Evolutionary conservation across 1,140 invertebrate genomes (phyloP), one percentile per base, ranked within the genome.

Genomic region (Ganaspis sp.): DNA sequence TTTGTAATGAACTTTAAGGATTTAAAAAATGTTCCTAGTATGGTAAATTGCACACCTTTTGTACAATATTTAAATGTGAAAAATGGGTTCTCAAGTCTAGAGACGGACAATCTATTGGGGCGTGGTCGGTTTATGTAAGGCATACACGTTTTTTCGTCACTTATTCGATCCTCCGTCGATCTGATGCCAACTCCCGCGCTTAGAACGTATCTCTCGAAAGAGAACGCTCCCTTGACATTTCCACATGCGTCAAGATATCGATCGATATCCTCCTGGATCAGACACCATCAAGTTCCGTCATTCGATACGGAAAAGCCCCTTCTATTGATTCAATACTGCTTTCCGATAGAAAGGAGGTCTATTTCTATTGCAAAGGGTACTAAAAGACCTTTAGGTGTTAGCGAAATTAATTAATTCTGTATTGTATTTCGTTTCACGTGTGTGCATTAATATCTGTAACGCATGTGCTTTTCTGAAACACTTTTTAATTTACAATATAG

Each of bases 241-340:
- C 42, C 12, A 45, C 42, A n/a, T 45, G 42, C 42, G 42, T 45
- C 12, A 4, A 45, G 42, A 45, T 45, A 45, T 45, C 42, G 42
- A 45, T 45, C 42, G 9, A 0, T n/a, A 45, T n/a, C 42, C 42
- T 45, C 42, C 42, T 45, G 42, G 15, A 45, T 45, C 42, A 45
- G 12, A 45, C 42, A 45, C 42, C 42, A 45, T 45, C 42, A 45
- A 45, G 42, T 45, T 45, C 42, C 42, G 42, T 45, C 42, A 45
- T 45, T 45, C 42, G 42, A 45, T 45, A 45, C 42, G 42, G 42
- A 45, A 45, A 45, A 45, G 42, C 42, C 42, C 42, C 42, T 45
- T n/a, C 42, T 45, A 45, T 45, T 4, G 9, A n/a, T 45, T 45
- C 11, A n/a, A 15, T 45, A 40, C 38, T 40, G 11, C 42, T n/a